Base-by-base conservation (phyloP, 2,797 vertebrate genomes). In the Syncerus caffer region DNA sequence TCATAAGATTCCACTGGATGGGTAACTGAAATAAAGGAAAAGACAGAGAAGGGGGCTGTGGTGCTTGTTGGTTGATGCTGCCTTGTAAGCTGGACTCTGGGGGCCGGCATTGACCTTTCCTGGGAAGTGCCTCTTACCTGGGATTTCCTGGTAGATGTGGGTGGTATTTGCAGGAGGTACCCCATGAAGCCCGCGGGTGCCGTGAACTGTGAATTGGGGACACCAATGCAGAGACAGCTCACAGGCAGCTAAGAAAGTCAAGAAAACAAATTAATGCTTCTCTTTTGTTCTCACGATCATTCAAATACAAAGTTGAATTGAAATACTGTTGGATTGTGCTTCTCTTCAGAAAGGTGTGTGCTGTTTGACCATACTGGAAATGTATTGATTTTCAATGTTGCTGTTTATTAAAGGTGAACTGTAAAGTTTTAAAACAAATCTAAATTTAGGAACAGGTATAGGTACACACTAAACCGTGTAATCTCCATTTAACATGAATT, bases 1-100 rank as follows among this genome's bases (percentile, higher is more conserved):
- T 99, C 99, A 99, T 99, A 99, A 99, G 99, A 99, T 99, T 98
- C 99, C 99, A 98, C 99, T 99, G 99, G 99, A 99, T 99, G 99
- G 99, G 99, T 99, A 99, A 99, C 99, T 99, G 99, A 99, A 98
- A 99, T 99, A 99, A 99, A 95, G 98, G 98, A 98, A 99, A 98
- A 98, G 98, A 98, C 95, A 98, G 98, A 99, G 98, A 99, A 95
- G 98, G 98, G 98, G 99, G 96, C 98, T 98, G 94, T 99, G 99
- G 98, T 98, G 98, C 98, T 98, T 98, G 93, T 78, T 97, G 98
- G 95, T 98, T 98, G 98, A 96, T 98, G 97, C 98, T 98, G 98
- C 98, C 85, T 89, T 95, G 86, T 97, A 50, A 98, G 98, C 98
- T 98, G 98, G 97, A 98, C 98, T 95, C 97, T 98, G 98, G 99